phyloP scores from a whole-genome alignment of 2,113 vertebrate species.

The Salvelinus fontinalis region DNA sequence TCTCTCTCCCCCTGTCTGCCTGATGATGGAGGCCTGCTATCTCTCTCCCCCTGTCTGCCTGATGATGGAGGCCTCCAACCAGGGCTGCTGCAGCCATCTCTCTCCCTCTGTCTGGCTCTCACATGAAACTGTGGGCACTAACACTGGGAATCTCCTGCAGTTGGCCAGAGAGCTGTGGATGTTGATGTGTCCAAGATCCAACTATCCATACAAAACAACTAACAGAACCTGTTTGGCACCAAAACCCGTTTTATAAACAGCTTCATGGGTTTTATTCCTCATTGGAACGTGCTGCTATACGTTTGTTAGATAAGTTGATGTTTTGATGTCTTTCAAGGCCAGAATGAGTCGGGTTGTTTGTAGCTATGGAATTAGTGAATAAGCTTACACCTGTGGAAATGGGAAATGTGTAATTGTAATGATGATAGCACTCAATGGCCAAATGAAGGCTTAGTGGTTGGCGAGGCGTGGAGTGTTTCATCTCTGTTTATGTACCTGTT shows the following conservation, averaged over 20 bases:
- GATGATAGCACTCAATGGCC: conserved; percentile 42
- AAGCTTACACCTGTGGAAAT: conserved; percentile 36
- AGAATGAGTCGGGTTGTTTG: conserved; percentile 21
- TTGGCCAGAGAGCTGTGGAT: conserved; percentile 40
- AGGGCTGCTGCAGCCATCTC: conserved; percentile 32
- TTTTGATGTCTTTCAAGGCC: conserved; percentile 50
- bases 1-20: too few relatives aligned
- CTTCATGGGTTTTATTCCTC: conserved; percentile 50
- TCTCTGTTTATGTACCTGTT: conserved; percentile 62
- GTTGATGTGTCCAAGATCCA: conserved; percentile 37
- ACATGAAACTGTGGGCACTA: conserved; percentile 42
- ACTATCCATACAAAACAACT: conserved; percentile 1
- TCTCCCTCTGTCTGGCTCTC: conserved; percentile 43
- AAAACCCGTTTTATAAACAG: conserved; percentile 44
- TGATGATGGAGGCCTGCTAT: too few relatives aligned
- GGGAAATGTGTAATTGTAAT: conserved; percentile 6
- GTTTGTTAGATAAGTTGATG: neutral
- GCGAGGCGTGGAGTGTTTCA: conserved; percentile 46
- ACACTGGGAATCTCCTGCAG: too few relatives aligned
- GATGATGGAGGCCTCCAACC: conserved; percentile 46
- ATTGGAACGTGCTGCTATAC: conserved; percentile 44
- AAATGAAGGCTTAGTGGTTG: conserved; percentile 33
- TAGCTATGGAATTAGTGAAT: neutral
- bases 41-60: conserved; percentile 26
- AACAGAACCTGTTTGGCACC: conserved; percentile 40